Evolutionary conservation across 2,797 vertebrate species (phyloP).

Genomic region (Sparus aurata): DNA sequence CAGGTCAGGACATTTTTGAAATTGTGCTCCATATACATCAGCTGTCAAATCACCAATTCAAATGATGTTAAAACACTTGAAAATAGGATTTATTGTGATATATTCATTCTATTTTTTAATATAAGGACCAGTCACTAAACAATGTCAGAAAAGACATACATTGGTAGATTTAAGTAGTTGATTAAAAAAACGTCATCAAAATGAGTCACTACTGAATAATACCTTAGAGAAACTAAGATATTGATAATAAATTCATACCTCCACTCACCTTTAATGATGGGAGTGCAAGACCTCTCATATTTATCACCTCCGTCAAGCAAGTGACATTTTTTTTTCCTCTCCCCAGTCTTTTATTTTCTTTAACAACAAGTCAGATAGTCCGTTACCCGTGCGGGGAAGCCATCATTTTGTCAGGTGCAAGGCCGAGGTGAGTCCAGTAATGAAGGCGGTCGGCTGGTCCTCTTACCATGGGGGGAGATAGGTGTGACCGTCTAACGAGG

Average conservation of each 20-base stretch:
- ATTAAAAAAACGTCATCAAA: conserved; percentile 3
- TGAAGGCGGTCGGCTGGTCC: conserved; percentile 79
- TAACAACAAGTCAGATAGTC: conserved; percentile 74
- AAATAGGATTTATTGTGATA: not conserved
- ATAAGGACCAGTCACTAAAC: not conserved
- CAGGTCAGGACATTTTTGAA: not conserved
- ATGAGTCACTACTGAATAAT: conserved; percentile 17
- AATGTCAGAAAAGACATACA: not conserved
- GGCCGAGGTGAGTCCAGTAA: conserved; percentile 83
- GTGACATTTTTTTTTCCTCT: conserved; percentile 59
- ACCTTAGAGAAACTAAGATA: conserved; percentile 9
- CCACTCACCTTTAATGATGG: conserved; percentile 79
- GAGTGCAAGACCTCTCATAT: conserved; percentile 61
- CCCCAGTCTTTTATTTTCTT: conserved; percentile 77
- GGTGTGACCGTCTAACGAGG: conserved; percentile 90
- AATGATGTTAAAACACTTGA: not conserved
- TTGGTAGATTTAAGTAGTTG: not conserved
- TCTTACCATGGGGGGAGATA: conserved; percentile 81
- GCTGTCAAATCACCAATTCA: no score
- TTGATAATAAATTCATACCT: conserved; percentile 64
- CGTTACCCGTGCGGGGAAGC: conserved; percentile 63
- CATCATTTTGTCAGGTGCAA: conserved; percentile 84
- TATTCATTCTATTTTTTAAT: not conserved
- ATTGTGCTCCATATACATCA: no score
- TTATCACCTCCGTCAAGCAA: conserved; percentile 69